phyloP scores from a whole-genome alignment of 2,113 vertebrate species.

The Pogonocichla stellata region DNA sequence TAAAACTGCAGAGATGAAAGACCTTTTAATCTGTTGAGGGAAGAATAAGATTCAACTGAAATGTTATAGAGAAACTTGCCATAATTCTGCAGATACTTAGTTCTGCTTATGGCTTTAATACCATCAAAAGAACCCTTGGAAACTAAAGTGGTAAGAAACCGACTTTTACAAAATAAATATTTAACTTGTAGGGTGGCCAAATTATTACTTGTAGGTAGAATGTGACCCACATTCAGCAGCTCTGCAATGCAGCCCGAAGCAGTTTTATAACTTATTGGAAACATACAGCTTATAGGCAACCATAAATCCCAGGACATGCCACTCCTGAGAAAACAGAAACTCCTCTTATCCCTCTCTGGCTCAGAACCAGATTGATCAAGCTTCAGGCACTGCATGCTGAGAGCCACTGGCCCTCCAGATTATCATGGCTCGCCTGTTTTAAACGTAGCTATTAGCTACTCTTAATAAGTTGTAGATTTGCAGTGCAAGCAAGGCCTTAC shows the following conservation, averaged over 20 bases:
- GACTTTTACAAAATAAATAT: constrained; percentile 44
- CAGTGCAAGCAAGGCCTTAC: not conserved
- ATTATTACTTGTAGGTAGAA: constrained; percentile 32
- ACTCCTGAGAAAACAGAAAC: not conserved
- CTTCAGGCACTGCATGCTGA: not conserved
- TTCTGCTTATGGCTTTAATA: constrained; percentile 53
- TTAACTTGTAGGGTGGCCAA: constrained; percentile 9
- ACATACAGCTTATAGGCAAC: not conserved
- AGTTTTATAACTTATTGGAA: constrained; percentile 21
- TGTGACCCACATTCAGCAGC: constrained; percentile 30
- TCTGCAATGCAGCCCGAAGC: constrained; percentile 7
- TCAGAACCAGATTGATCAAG: constrained; percentile 1
- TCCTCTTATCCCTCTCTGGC: not conserved
- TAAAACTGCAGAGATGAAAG: constrained; percentile 59
- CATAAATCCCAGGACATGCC: not conserved
- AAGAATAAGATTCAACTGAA: constrained; percentile 50
- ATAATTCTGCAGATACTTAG: constrained; percentile 53
- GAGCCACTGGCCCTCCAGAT: not conserved
- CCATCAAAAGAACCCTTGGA: constrained; percentile 50
- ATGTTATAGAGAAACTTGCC: not conserved
- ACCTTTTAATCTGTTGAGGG: constrained; percentile 51
- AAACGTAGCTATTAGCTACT: not conserved
- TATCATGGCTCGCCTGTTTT: not conserved
- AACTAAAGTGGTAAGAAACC: constrained; percentile 23
- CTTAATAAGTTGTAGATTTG: not conserved